These are phyloP conservation scores for Lasioglossum albipes DNA, from an alignment of 1,140 invertebrate species.

Conservation along the genomic window DNA sequence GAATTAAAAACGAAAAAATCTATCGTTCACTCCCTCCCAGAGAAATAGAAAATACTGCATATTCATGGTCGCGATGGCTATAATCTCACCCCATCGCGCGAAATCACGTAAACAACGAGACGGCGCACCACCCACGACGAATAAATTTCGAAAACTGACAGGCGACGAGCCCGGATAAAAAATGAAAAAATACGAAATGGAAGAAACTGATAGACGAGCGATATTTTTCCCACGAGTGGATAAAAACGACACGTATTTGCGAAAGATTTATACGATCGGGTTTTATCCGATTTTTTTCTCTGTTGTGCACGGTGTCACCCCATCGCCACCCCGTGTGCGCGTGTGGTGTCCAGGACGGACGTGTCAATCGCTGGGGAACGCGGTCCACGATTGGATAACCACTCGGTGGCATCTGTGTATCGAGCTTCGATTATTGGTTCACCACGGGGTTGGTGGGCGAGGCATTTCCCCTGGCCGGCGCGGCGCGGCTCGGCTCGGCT, in stretches of 20 bases:
- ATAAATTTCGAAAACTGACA: conserved; percentile 11
- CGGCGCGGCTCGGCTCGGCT: too few relatives aligned
- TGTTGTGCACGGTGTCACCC: neutral
- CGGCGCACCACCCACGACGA: neutral
- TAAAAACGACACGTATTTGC: conserved; percentile 56
- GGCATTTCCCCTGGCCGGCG: conserved; percentile 40
- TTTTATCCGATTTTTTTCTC: neutral
- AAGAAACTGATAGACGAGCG: neutral
- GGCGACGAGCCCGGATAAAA: neutral
- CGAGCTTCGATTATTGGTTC: conserved; percentile 66
- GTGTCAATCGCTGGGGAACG: conserved; percentile 56
- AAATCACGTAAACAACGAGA: too few relatives aligned
- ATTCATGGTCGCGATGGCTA: too few relatives aligned
- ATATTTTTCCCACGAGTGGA: conserved; percentile 44
- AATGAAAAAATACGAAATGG: neutral
- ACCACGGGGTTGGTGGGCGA: conserved; percentile 65
- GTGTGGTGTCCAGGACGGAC: neutral
- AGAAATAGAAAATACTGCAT: too few relatives aligned
- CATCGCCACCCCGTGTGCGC: conserved; percentile 11
- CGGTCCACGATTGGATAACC: conserved; percentile 58
- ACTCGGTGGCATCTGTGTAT: conserved; percentile 47
- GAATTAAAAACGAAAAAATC: too few relatives aligned
- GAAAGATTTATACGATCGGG: conserved; percentile 42
- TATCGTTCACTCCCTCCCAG: too few relatives aligned
- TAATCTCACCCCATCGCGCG: too few relatives aligned